Base-by-base conservation (phyloP, 1,140 invertebrate genomes). In the Trichoplusia ni region DNA sequence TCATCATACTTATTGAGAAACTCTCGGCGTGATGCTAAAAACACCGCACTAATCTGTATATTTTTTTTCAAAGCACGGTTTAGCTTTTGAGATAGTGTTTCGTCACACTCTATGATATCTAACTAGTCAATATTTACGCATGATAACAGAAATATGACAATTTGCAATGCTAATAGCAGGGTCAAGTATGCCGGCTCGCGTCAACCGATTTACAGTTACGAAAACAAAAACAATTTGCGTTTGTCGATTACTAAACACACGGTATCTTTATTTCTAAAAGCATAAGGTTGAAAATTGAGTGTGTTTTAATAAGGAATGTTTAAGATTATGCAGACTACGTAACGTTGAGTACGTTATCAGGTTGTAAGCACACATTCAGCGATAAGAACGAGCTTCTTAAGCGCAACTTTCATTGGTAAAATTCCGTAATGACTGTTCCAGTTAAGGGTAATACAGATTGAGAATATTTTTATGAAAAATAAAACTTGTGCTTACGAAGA, bases 131-230 rank as follows among this genome's bases (percentile, higher is more conserved):
- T n/a, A n/a, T n/a, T n/a, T n/a, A n/a, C n/a, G n/a, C 46, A 23
- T 31, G 14, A 25, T 8, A 13, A 29, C 8, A 21, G 19, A 18
- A 14, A 49, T 8, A 23, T 16, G 13, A 25, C 9, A 38, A 38
- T 58, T 58, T 31, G 14, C 54, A 58, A 44, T 31, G 25, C 23
- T 44, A 58, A 58, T 40, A 58, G 38, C 25, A 40, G 38, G 54
- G 54, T 58, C 37, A 58, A 58, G 37, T 31, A 58, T 42, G 38
- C 38, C 42, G 44, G 23, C 9, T 58, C 23, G 23, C 38, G 53
- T 29, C 53, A 56, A 42, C 19, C 23, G 23, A 40, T 31, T 31
- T 19, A 42, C 54, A 58, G 38, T 58, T 58, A 58, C 37, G 31
- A 58, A 40, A 58, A 58, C 37, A 29, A 44, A 29, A 42, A 58